Evolutionary conservation across 2,113 vertebrate genomes (phyloP).

Genomic region (Donacobius atricapilla): DNA sequence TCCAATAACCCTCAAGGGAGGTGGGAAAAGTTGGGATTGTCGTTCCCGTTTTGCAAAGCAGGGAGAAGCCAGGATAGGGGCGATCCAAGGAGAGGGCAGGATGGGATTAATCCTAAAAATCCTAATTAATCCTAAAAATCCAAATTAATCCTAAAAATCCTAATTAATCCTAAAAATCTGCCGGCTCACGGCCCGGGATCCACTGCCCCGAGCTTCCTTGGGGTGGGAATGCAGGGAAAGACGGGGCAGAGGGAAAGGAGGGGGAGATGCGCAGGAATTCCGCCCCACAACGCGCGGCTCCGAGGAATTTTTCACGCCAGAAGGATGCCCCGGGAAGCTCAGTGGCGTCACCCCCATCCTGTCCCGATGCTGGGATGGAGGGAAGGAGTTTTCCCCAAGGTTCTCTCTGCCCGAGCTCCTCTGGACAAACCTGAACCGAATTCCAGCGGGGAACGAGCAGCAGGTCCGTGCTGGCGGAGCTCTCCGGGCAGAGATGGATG

Average conservation of each 20-base stretch:
- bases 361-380: neutral
- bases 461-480: neutral
- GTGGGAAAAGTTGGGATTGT: neutral
- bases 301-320: neutral
- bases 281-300: rapidly evolving
- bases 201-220: neutral
- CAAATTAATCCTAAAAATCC: too few species aligned
- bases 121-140: too few species aligned
- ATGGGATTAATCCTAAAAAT: slow-evolving; percentile 2
- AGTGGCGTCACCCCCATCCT: rapidly evolving
- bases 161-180: neutral
- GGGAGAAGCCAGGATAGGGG: neutral
- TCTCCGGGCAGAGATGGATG: slow-evolving; percentile 47
- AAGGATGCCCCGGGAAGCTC: neutral
- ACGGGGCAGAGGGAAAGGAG: neutral
- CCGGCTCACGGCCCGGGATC: neutral
- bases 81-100: neutral
- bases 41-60: neutral
- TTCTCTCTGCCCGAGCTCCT: neutral
- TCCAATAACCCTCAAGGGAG: neutral
- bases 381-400: neutral
- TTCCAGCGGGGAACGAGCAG: neutral
- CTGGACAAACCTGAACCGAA: neutral
- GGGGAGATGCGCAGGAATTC: neutral
- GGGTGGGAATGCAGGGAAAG: neutral